Base-by-base conservation (phyloP, 2,113 vertebrate genomes). In the Cercocebus atys region DNA sequence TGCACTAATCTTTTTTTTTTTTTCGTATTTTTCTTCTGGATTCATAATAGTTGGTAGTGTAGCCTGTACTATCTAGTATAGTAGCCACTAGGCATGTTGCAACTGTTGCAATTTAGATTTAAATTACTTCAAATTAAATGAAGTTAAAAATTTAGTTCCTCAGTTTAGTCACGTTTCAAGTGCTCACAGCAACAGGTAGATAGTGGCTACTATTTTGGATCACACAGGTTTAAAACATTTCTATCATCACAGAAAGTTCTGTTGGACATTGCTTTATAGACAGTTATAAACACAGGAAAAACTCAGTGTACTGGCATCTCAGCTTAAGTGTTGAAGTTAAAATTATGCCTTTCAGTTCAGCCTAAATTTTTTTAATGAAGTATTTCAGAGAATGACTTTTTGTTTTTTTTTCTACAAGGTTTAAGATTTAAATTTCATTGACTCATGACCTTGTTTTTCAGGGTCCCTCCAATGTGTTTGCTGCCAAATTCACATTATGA, bases 401-500 rank as follows among this genome's bases (percentile, higher is more conserved):
- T 76, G 17, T 55, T 79, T 52, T 76, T 94, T 55, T 45, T 10
- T 45, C 22, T 55, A 40, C 72, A 79, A 80, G 22, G 35, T 80
- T 30, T 43, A 64, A 59, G 75, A n/a, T 86, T 79, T 96, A 10
- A 93, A 73, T 78, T 73, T 92, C n/a, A 2, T 61, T 93, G 2
- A 32, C 82, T 94, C 93, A 30, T n/a, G 17, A 97, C 47, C 47
- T 95, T 81, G 2, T 97, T 55, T 95, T 97, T 82, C 97, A 99
- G 99, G 76, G 98, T 98, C 4, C 99, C 99, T 96, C 99, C 99
- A 8, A 97, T 99, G 87, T 99, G 99, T 90, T 99, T 99, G 50
- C 97, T 99, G 82, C 99, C 99, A 64, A 99, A 99, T 78, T 98
- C 99, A 13, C 99, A 97, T 95, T 99, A 99, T 75, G 99, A 99